phyloP scores from a whole-genome alignment of 1,140 invertebrate genomes.

The Zophobas morio region DNA sequence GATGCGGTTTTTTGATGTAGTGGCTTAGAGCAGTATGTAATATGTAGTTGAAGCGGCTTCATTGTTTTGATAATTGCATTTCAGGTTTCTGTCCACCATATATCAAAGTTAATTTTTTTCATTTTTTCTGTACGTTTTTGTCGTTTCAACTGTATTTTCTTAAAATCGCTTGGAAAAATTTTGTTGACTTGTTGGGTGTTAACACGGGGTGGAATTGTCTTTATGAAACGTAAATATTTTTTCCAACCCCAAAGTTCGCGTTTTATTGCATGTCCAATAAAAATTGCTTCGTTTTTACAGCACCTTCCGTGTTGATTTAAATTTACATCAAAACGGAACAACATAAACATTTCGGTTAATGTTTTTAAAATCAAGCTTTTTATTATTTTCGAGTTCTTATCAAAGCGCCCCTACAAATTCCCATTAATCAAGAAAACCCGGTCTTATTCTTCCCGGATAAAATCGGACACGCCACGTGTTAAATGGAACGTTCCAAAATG shows the following conservation, averaged over 20 bases:
- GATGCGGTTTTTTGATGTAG: no score
- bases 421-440: slow-evolving; percentile 1
- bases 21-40: no score
- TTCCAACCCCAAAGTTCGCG: neutral
- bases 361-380: slow-evolving; percentile 7
- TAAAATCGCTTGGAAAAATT: no score
- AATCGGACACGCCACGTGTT: slow-evolving; percentile 13
- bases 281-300: neutral
- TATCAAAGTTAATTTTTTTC: no score
- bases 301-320: slow-evolving; percentile 1
- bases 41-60: no score
- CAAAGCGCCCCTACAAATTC: neutral
- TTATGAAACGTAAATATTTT: slow-evolving; percentile 1
- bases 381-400: slow-evolving; percentile 13
- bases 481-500: neutral
- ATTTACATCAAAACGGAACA: neutral
- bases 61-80: no score
- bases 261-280: neutral
- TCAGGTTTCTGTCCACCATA: no score
- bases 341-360: neutral
- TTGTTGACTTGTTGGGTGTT: no score
- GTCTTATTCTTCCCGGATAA: neutral
- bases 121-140: no score
- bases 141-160: no score
- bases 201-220: neutral